Evolutionary conservation across 2,797 vertebrate genomes (phyloP), one percentile per base, ranked within the genome.

Genomic region (Sebastes ruberrimus): DNA sequence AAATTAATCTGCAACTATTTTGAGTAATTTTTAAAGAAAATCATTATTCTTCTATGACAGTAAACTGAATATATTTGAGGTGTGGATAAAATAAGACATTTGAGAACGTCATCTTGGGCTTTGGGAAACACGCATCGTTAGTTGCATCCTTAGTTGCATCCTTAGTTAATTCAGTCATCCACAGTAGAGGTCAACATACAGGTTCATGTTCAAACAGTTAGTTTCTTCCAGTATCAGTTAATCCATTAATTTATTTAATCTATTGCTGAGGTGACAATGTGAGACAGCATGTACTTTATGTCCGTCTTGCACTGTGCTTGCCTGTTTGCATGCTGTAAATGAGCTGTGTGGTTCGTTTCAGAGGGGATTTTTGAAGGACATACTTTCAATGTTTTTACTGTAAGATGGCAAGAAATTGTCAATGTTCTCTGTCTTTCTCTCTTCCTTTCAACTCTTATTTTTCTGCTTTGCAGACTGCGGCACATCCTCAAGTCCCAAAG

Each of bases 401-500:
- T 56, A 10, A 76, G 76, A 68, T 59, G 9, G 6, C 10, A 57
- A 82, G 5, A 52, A 11, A 38, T 20, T 52, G 49, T 52, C 49
- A 52, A n/a, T 52, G 52, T 46, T 59, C 9, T 73, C 63, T 85
- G 4, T 78, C 69, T 75, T 65, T 80, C 73, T 84, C 42, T 76
- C 60, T 66, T 71, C 38, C 65, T 89, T 68, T 84, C 80, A 80
- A 76, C 68, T 62, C 22, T 53, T 86, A 9, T 86, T 72, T 82
- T 61, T 84, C 81, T 88, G 60, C 88, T 84, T 90, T 89, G 16
- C 94, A 95, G 94, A 92, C 68, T 55, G 64, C 75, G 63, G 79
- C 90, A 65, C 16, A 20, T 80, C 76, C n/a, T 84, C 73, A 62
- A 84, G 64, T 94, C 85, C 86, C 83, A 93, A 95, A 95, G 94